Base-by-base conservation (phyloP, 2,113 vertebrate genomes). In the Phasianus colchicus region DNA sequence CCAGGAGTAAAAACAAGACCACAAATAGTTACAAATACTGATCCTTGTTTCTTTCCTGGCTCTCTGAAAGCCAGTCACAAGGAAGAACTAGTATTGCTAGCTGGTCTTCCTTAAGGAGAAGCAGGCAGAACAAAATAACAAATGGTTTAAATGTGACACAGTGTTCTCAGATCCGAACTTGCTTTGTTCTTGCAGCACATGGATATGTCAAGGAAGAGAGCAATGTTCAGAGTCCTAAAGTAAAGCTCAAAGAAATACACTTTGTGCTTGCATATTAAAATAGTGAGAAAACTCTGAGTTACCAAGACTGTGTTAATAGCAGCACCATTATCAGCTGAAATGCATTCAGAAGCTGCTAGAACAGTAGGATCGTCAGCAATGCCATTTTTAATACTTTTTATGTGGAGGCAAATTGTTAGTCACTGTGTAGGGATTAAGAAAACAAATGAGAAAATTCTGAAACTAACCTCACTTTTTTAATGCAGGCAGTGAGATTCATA, bases 1-100 rank as follows among this genome's bases (percentile, higher is more conserved):
- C 64, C 75, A 91, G 87, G 69, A 76, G 64, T 94, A 91, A 87
- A 93, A 88, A 16, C 43, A 82, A 86, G 40, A 84, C 52, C 13
- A 50, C 10, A 85, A 73, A 64, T 82, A 89, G 85, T 93, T 93
- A 65, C 60, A 73, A 80, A 90, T 2, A 2, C 16, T 86, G 32
- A n/a, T 74, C 55, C 76, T 92, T 88, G 9, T 79, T 91, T 93
- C 45, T 86, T 73, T 91, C 7, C 65, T 91, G 82, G 48, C 42
- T 70, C 42, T 76, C 42, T 90, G 77, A 64, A 94, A 87, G 36
- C 38, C 34, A 86, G 45, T 45, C 3, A 0, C 16, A 55, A 83
- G 50, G 76, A 85, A 82, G 48, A 21, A 57, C 73, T 78, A 8
- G 55, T 34, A 43, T 32, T 85, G 29, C 12, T 83, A 45, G 73